Evolutionary conservation across 2,888 invertebrate genomes (phyloP).

Genomic region (Heliothis peltigera): DNA sequence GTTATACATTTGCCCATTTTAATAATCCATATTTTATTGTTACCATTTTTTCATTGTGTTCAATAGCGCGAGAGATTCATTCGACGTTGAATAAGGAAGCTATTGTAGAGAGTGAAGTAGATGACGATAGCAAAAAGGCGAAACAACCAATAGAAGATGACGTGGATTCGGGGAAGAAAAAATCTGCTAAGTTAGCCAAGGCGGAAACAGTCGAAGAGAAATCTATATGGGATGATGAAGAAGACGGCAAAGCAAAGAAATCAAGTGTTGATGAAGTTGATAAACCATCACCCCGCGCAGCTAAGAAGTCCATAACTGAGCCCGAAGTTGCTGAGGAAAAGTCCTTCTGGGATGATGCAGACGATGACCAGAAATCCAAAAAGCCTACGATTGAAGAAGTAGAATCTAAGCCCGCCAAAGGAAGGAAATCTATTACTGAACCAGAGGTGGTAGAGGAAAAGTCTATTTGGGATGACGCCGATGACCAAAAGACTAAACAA

Average conservation of each 20-base stretch:
- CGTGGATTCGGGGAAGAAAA: conserved; percentile 58
- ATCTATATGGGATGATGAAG: conserved; percentile 77
- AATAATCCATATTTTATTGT: conserved; percentile 69
- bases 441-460: conserved; percentile 75
- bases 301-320: conserved; percentile 69
- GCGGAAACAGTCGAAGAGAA: conserved; percentile 72
- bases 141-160: conserved; percentile 73
- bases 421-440: conserved; percentile 73
- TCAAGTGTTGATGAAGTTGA: conserved; percentile 69
- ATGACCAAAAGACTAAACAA: conserved; percentile 69
- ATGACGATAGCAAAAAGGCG: conserved; percentile 76
- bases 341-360: conserved; percentile 72
- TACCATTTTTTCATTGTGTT: conserved; percentile 77
- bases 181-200: conserved; percentile 67
- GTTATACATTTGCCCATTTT: conserved; percentile 66
- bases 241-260: conserved; percentile 71
- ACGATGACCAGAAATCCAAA: conserved; percentile 69
- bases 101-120: conserved; percentile 85
- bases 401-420: conserved; percentile 63
- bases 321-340: conserved; percentile 75
- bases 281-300: conserved; percentile 58
- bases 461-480: conserved; percentile 79
- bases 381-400: conserved; percentile 65
- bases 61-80: conserved; percentile 88
- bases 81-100: conserved; percentile 86